Conservation (phyloP, 2,888 invertebrate genomes). For the Meandrusa payeni region DNA sequence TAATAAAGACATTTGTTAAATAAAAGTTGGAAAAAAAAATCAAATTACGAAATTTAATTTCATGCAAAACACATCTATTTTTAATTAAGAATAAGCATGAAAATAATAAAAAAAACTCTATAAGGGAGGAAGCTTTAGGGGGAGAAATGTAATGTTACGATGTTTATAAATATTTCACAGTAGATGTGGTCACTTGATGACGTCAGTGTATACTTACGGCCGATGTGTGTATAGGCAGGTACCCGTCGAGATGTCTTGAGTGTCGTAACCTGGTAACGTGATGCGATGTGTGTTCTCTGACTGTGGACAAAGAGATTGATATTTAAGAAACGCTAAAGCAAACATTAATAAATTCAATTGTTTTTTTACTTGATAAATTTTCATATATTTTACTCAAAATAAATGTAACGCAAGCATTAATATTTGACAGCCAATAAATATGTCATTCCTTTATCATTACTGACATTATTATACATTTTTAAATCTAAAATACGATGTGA, state of each 20-base stretch:
- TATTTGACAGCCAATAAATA: too few species aligned
- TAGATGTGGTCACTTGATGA: constrained; percentile 28
- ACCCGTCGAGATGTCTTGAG: constrained; percentile 63
- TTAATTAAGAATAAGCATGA: constrained; percentile 58
- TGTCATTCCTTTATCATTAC: too few species aligned
- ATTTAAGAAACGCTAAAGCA: background rate
- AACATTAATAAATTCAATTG: too few species aligned
- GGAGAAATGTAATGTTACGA: constrained; percentile 34
- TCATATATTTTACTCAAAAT: too few species aligned
- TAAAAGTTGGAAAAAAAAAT: constrained; percentile 14
- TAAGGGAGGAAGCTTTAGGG: constrained; percentile 60
- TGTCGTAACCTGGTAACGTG: constrained; percentile 70
- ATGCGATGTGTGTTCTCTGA: constrained; percentile 61
- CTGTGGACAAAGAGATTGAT: constrained; percentile 45
- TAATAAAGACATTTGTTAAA: constrained; percentile 11
- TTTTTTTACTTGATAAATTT: too few species aligned
- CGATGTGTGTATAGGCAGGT: constrained; percentile 53
- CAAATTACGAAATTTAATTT: constrained; percentile 29
- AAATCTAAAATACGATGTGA: too few species aligned
- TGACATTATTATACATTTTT: too few species aligned
- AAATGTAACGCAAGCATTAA: too few species aligned
- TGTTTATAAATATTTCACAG: constrained; percentile 24
- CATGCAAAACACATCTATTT: constrained; percentile 48
- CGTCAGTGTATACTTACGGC: constrained; percentile 56
- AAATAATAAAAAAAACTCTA: constrained; percentile 64